Base-by-base conservation (phyloP, 2,113 vertebrate species). In the Lota lota region DNA sequence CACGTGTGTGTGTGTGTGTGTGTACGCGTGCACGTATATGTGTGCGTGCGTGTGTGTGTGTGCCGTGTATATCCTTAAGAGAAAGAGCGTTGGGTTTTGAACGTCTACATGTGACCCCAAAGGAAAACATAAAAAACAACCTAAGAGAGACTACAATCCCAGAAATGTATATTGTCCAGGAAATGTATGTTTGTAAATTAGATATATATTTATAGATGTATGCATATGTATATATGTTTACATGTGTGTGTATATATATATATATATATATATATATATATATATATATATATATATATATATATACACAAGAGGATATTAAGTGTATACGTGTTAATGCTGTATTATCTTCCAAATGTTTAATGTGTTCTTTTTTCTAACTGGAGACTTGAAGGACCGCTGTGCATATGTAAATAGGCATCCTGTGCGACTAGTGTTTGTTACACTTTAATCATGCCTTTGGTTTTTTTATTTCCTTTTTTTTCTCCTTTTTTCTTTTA, bases 341-440 rank as follows among this genome's bases (percentile, higher is more conserved):
- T 88, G 92, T 95, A 90, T 91, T 89, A 92, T 94, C 89, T 85
- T 88, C 76, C 82, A 86, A 87, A 82, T 88, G 57, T 92, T 47
- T 86, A 80, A 79, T 86, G 63, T 89, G 82, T 79, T 63, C 63
- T 89, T 89, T 92, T 89, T 93, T 93, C 75, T 93, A 94, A 96
- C 95, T 96, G 94, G 94, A 95, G 93, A 96, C 95, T 96, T 97
- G 95, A 97, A 97, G 93, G 95, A 95, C 95, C 94, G 93, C 92
- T 95, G 94, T 88, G 88, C 92, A 94, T 95, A 90, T 99, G 95
- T 97, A 96, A 94, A 97, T 97, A 97, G 90, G 88, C 89, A 83
- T 87, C 88, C 91, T 89, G 93, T 95, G 93, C 93, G 93, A 91
- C 91, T 93, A 90, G 93, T 95, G 92, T 94, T 94, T 94, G 90